A percentile compares a stretch with the other conserved stretches of the same genome.
Conservation (phyloP, 2,113 vertebrate genomes). For the Bubo scandiacus region DNA sequence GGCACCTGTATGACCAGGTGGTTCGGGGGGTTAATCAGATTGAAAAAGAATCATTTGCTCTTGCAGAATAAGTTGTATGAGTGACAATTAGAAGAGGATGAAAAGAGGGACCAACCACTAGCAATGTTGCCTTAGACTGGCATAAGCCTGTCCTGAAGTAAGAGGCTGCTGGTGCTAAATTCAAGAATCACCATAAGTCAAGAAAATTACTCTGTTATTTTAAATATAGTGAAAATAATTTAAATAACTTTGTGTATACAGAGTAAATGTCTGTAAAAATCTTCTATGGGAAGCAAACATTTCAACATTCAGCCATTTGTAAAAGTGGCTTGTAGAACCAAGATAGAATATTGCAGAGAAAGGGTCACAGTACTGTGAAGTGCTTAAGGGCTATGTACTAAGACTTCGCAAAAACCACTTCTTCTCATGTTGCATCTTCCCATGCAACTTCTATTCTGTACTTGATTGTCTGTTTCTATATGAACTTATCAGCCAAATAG, state of each 20-base stretch:
- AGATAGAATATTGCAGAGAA: background rate
- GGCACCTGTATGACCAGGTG: background rate
- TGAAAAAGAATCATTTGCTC: background rate
- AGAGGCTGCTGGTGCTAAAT: background rate
- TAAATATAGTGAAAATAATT: background rate
- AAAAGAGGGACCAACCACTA: background rate
- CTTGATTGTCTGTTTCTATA: background rate
- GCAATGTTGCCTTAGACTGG: background rate
- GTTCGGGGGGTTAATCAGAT: background rate
- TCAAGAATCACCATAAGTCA: background rate
- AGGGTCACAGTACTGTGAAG: background rate
- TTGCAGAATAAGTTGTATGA: background rate
- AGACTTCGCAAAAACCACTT: background rate
- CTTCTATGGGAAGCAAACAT: background rate
- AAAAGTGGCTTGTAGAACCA: background rate
- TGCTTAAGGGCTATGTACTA: fast-evolving
- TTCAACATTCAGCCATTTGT: background rate
- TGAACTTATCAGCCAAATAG: background rate
- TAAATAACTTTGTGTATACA: background rate
- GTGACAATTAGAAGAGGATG: background rate
- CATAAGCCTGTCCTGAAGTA: background rate
- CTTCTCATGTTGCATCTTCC: background rate
- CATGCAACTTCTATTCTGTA: background rate
- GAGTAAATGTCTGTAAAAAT: background rate
- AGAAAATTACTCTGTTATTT: background rate